These are phyloP conservation scores for Diphyllodes magnificus DNA, from an alignment of 2,113 vertebrate genomes.

Conservation along the genomic window DNA sequence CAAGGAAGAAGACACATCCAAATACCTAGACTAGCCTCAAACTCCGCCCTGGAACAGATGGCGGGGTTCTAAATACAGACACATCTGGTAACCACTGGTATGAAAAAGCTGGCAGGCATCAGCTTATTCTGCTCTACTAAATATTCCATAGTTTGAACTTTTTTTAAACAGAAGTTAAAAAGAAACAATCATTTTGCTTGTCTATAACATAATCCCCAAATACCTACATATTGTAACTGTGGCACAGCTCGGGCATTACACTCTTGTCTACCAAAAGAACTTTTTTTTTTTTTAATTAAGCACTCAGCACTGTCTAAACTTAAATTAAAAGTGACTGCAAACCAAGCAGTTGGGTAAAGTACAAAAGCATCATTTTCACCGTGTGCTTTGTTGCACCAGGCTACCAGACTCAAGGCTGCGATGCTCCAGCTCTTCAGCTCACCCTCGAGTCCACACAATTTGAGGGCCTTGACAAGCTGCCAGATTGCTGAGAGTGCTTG, in stretches of 20 bases:
- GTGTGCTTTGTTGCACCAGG: background rate
- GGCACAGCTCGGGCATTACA: background rate
- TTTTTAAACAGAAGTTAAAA: background rate
- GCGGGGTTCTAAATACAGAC: background rate
- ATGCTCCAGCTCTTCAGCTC: background rate
- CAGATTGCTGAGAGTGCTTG: background rate
- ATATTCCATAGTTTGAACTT: constrained; percentile 9
- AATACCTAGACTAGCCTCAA: background rate
- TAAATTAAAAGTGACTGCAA: constrained; percentile 12
- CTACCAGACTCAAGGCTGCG: background rate
- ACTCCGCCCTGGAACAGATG: constrained; percentile 45
- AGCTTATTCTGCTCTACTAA: constrained; percentile 6
- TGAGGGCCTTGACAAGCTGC: background rate
- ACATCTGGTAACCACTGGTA: constrained; percentile 40
- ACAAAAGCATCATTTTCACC: background rate
- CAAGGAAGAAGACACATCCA: constrained; percentile 1
- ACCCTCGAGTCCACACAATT: background rate
- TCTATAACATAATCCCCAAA: background rate
- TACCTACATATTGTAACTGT: background rate
- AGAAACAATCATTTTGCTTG: background rate
- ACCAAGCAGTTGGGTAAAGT: background rate
- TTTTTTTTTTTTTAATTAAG: background rate
- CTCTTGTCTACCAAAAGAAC: background rate
- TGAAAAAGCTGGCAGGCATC: constrained; percentile 12
- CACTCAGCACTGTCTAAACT: background rate